Conservation (phyloP, 2,797 vertebrate species). For the Meriones psammophilus region DNA sequence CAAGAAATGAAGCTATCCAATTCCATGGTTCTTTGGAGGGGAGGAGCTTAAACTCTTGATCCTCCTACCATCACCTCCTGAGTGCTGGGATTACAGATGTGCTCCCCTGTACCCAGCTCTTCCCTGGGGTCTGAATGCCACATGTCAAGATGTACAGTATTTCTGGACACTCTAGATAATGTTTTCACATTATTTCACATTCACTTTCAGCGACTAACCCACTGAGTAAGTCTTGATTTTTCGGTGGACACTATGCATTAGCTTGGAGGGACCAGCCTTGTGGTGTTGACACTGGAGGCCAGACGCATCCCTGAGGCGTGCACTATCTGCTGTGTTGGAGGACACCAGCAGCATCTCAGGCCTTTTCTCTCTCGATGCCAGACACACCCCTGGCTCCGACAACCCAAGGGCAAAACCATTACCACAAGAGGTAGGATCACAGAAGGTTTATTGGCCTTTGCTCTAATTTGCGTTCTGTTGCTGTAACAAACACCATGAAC, state of each 20-base stretch:
- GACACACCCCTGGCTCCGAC: neutral
- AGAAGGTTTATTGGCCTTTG: too few relatives aligned
- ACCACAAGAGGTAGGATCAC: neutral
- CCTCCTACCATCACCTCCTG: neutral
- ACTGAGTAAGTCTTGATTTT: neutral
- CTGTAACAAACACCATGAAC: neutral
- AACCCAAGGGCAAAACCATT: neutral
- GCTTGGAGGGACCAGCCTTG: too few relatives aligned
- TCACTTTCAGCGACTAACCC: neutral
- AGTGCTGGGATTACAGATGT: neutral
- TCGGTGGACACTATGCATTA: neutral
- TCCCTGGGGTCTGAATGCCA: neutral
- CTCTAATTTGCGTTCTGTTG: neutral
- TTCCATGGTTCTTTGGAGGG: neutral
- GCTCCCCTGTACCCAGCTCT: neutral
- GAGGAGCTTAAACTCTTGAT: neutral
- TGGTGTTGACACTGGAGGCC: neutral
- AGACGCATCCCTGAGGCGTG: neutral
- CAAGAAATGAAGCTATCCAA: neutral
- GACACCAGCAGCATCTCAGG: too few relatives aligned
- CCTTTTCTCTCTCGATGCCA: neutral
- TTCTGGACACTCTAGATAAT: neutral
- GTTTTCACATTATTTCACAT: neutral
- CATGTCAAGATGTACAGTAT: neutral
- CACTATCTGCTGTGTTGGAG: neutral